These are phyloP conservation scores for Ciconia stormi DNA, from an alignment of 2,113 vertebrate genomes.

Conservation along the genomic window DNA sequence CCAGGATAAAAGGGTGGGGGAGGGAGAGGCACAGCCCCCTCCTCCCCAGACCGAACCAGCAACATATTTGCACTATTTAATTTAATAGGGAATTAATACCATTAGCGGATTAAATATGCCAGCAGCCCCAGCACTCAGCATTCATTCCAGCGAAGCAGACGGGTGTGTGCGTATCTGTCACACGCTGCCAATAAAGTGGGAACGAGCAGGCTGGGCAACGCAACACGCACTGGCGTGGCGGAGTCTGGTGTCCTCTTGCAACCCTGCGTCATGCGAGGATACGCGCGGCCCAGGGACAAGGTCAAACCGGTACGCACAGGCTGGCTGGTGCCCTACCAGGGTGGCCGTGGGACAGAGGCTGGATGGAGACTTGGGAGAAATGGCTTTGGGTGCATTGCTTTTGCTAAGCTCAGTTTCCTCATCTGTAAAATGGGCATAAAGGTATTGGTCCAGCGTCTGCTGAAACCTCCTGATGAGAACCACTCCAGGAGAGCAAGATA, in stretches of 20 bases:
- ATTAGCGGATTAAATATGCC: constrained; percentile 45
- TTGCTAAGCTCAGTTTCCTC: neutral
- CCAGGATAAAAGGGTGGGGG: constrained; percentile 14
- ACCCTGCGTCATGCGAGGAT: neutral
- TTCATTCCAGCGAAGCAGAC: neutral
- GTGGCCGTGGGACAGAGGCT: neutral
- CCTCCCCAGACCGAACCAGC: neutral
- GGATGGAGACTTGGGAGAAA: neutral
- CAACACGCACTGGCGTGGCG: fast-evolving
- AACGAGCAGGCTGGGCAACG: neutral
- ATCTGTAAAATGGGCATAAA: neutral
- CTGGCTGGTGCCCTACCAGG: neutral
- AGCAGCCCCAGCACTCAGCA: neutral
- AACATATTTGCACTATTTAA: constrained; percentile 49
- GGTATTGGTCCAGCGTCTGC: fast-evolving
- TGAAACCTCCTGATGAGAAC: neutral
- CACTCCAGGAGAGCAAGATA: neutral
- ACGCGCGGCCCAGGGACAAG: fast-evolving
- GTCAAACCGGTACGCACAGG: fast-evolving
- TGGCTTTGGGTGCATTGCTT: neutral
- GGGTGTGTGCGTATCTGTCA: neutral
- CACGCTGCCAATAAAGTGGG: neutral
- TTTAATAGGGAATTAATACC: constrained; percentile 58
- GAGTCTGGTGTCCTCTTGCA: neutral
- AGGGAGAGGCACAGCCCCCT: neutral